A percentile compares a stretch with the other conserved stretches of the same genome.
Evolutionary conservation across 2,797 vertebrate species (phyloP).

Genomic region (Allobates femoralis): DNA sequence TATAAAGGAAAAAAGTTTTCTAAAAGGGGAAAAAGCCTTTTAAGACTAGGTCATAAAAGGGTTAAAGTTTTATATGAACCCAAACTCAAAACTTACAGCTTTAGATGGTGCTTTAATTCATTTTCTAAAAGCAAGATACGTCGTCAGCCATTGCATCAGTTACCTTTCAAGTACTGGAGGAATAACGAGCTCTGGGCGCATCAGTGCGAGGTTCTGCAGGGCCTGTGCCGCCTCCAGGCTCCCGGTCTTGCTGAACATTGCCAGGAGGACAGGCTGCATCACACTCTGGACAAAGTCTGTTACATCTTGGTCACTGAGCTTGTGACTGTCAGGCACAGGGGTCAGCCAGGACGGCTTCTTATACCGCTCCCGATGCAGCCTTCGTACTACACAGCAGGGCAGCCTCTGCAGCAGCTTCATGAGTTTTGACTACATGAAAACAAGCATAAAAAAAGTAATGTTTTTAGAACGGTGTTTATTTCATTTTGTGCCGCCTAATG

Average conservation of each 20-base stretch:
- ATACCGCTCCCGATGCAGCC: slow-evolving; percentile 93
- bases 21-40: too few relatives aligned
- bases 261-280: slow-evolving; percentile 95
- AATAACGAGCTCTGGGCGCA: slow-evolving; percentile 95
- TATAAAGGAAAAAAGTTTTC: too few relatives aligned
- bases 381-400: slow-evolving; percentile 88
- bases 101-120: too few relatives aligned
- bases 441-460: neutral
- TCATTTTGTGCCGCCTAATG: neutral
- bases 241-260: slow-evolving; percentile 98
- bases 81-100: too few relatives aligned
- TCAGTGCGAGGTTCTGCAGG: slow-evolving; percentile 93
- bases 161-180: slow-evolving; percentile 96
- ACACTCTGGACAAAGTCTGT: slow-evolving; percentile 93
- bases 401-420: slow-evolving; percentile 96
- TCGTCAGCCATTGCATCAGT: slow-evolving; percentile 25
- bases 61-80: too few relatives aligned
- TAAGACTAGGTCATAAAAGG: too few relatives aligned
- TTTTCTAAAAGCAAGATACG: too few relatives aligned
- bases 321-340: slow-evolving; percentile 92
- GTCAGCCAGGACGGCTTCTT: slow-evolving; percentile 90
- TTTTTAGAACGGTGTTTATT: neutral
- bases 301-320: slow-evolving; percentile 93
- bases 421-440: slow-evolving; percentile 86
- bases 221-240: slow-evolving; percentile 96